Evolutionary conservation across 2,888 invertebrate genomes (phyloP), one percentile per base, ranked within the genome.

Genomic region (Cetonia aurata): DNA sequence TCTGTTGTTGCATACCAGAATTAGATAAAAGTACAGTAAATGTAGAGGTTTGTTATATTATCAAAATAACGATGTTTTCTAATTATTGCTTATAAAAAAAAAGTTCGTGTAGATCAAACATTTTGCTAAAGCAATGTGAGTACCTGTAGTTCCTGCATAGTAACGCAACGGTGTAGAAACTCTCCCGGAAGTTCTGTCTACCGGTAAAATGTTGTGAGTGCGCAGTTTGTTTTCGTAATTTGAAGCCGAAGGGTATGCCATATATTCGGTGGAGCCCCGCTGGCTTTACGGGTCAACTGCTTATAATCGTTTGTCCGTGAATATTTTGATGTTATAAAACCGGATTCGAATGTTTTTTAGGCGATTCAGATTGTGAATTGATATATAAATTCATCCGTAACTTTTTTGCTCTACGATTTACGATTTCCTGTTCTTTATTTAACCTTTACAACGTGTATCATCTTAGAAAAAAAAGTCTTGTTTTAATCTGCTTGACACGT

Each of bases 321-420:
- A n/a, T 33, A n/a, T 13, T 25, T 55, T 9, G 42, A 57, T 42
- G 42, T 17, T 37, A 19, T 57, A 48, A 65, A 65, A 65, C 62
- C 62, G 62, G 62, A 65, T 65, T 37, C 33, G 50, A 12, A 37
- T n/a, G 17, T 62, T 52, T 65, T 65, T 65, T 50, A 65, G 19
- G 50, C n/a, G 46, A 33, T 37, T n/a, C 15, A 17, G 17, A 52
- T 52, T 17, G 52, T 37, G 37, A 37, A 37, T 37, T 37, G 37
- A 37, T 37, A 37, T 33, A 33, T 9, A 37, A 9, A 9, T 9
- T 37, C 10, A 37, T 37, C 37, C 4, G 1, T 37, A 37, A 8
- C 37, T 37, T 37, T 6, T 10, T 37, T 37, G 2, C 10, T 37
- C 8, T 37, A 37, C 37, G 10, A 37, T 10, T 8, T 3, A 8